Evolutionary conservation across 2,888 invertebrate genomes (phyloP).

Genomic region (Galerucella calmariensis): DNA sequence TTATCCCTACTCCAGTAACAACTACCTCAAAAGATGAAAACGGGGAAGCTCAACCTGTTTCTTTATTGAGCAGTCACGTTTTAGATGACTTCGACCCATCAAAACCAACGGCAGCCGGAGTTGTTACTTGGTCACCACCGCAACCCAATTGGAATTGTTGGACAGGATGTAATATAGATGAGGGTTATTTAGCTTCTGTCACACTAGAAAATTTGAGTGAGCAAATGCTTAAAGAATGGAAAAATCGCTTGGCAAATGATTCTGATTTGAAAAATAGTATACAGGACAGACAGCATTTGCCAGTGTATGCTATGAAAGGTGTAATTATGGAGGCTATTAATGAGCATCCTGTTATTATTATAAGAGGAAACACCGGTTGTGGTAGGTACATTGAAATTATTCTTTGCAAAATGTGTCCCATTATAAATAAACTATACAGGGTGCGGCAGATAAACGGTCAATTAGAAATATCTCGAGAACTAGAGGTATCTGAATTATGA

Average conservation of each 20-base stretch:
- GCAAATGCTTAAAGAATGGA: conserved; percentile 76
- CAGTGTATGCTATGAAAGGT: conserved; percentile 80
- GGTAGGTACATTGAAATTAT: conserved; percentile 40
- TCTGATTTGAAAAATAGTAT: conserved; percentile 68
- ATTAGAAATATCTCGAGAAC: too few species aligned
- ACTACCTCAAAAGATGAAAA: conserved; percentile 22
- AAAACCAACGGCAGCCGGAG: conserved; percentile 74
- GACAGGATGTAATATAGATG: conserved; percentile 96
- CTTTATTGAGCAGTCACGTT: conserved; percentile 65
- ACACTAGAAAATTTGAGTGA: conserved; percentile 77
- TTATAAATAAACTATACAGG: too few species aligned
- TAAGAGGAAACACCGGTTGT: conserved; percentile 91
- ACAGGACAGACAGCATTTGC: conserved; percentile 78
- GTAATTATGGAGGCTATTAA: conserved; percentile 88
- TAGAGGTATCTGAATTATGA: too few species aligned
- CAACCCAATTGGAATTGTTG: conserved; percentile 98
- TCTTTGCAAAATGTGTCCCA: too few species aligned
- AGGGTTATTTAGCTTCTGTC: conserved; percentile 78
- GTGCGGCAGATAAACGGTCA: too few species aligned
- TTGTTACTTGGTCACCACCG: conserved; percentile 97
- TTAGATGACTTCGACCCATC: conserved; percentile 70
- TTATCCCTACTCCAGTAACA: conserved; percentile 54
- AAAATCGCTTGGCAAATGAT: conserved; percentile 73
- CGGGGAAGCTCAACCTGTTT: conserved; percentile 59
- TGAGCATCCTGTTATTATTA: conserved; percentile 91